A percentile compares a stretch with the other conserved stretches of the same genome.
Evolutionary conservation across 2,888 invertebrate species (phyloP).

Genomic region (Exocentrus adspersus): DNA sequence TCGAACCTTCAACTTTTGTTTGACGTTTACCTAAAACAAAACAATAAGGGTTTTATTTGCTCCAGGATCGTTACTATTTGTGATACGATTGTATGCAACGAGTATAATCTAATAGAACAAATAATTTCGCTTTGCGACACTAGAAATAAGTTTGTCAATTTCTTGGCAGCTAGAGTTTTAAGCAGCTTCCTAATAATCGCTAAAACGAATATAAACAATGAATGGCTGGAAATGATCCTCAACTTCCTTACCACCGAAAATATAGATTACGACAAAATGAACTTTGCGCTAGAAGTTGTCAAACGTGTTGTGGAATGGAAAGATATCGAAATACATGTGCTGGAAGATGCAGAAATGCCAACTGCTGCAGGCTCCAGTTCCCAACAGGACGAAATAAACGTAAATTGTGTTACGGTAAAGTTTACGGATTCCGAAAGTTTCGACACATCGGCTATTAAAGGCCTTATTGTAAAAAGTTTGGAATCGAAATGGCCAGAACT

Average conservation of each 20-base stretch:
- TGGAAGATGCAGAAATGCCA: slow-evolving; percentile 68
- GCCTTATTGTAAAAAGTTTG: slow-evolving; percentile 84
- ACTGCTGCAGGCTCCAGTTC: slow-evolving; percentile 54
- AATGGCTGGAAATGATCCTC: slow-evolving; percentile 82
- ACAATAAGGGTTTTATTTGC: slow-evolving; percentile 83
- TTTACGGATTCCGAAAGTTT: slow-evolving; percentile 84
- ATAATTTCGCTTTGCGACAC: slow-evolving; percentile 82
- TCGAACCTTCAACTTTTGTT: slow-evolving; percentile 86
- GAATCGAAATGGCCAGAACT: slow-evolving; percentile 87
- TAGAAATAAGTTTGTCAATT: slow-evolving; percentile 82
- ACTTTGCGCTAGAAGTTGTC: slow-evolving; percentile 85
- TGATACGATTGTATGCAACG: slow-evolving; percentile 81
- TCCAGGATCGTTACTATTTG: slow-evolving; percentile 82
- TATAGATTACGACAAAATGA: slow-evolving; percentile 77
- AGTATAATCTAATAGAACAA: slow-evolving; percentile 85
- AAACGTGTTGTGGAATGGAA: slow-evolving; percentile 91
- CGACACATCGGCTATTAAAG: slow-evolving; percentile 88
- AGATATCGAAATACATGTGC: slow-evolving; percentile 83
- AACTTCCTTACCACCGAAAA: slow-evolving; percentile 76
- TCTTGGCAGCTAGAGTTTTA: slow-evolving; percentile 81
- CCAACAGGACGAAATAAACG: slow-evolving; percentile 42
- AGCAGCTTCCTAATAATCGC: slow-evolving; percentile 86
- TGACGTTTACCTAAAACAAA: slow-evolving; percentile 86
- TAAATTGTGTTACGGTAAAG: slow-evolving; percentile 69
- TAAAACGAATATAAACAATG: slow-evolving; percentile 81